Evolutionary conservation across 2,888 invertebrate genomes (phyloP).

Genomic region (Tyria jacobaeae): DNA sequence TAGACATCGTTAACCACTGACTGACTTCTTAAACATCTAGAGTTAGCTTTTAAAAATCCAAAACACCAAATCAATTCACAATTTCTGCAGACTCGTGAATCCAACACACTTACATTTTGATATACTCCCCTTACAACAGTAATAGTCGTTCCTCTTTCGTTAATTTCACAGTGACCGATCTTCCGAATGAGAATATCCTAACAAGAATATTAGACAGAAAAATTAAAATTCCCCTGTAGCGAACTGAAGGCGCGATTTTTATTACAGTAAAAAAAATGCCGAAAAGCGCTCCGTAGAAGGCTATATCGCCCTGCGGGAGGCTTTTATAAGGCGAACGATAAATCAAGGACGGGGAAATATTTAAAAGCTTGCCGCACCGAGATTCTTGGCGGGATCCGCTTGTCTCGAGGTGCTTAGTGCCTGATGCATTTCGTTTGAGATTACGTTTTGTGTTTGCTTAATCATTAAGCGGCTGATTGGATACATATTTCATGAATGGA

Average conservation of each 20-base stretch:
- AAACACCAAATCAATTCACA: too few relatives aligned
- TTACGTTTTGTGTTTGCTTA: conserved; percentile 15
- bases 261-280: conserved; percentile 75
- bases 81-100: conserved; percentile 8
- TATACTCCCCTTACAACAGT: conserved; percentile 37
- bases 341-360: conserved; percentile 83
- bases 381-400: conserved; percentile 59
- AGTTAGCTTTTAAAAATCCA: too few relatives aligned
- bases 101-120: conserved; percentile 26
- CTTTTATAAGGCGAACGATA: conserved; percentile 83
- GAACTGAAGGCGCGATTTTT: conserved; percentile 71
- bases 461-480: conserved; percentile 19
- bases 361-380: conserved; percentile 64
- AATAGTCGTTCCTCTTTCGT: conserved; percentile 29
- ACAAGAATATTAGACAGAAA: conserved; percentile 71
- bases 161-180: conserved; percentile 73
- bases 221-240: conserved; percentile 73
- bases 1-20: too few relatives aligned
- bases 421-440: conserved; percentile 14
- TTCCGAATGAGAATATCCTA: conserved; percentile 54
- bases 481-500: conserved; percentile 19
- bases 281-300: conserved; percentile 59
- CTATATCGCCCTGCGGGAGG: conserved; percentile 75
- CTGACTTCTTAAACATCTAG: too few relatives aligned
- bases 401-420: conserved; percentile 26